Percentiles rank a stretch among this genome's conserved stretches.
Evolutionary conservation across 2,888 invertebrate genomes (phyloP).

Genomic region (Vanessa cardui): DNA sequence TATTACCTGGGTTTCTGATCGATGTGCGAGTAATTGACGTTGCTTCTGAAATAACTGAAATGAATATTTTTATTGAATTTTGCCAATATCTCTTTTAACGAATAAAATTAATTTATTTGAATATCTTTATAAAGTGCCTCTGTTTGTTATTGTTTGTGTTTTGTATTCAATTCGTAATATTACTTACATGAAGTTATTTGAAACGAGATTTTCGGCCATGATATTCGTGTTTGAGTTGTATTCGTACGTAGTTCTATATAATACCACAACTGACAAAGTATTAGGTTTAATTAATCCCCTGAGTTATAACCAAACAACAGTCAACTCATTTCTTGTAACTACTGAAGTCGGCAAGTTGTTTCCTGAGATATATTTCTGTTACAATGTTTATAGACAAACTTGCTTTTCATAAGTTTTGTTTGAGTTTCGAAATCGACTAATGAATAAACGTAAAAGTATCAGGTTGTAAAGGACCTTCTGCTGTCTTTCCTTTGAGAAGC

Average conservation of each 20-base stretch:
- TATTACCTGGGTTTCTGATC: constrained; percentile 3
- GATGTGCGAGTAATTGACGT: constrained; percentile 10
- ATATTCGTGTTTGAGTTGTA: not conserved
- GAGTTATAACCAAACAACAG: not conserved
- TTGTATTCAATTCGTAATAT: constrained; percentile 12
- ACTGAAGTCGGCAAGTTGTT: not conserved
- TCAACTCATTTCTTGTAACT: not conserved
- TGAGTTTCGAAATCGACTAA: no score
- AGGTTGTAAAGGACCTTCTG: no score
- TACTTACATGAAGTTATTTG: not conserved
- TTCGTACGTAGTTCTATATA: not conserved
- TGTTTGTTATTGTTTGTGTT: constrained; percentile 9
- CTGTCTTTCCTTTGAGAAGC: no score
- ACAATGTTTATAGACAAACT: not conserved
- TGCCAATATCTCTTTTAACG: constrained; percentile 11
- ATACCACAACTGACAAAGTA: not conserved
- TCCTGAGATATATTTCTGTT: not conserved
- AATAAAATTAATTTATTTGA: constrained; percentile 18
- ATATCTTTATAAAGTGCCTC: constrained; percentile 11
- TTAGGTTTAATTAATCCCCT: not conserved
- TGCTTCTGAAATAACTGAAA: constrained; percentile 22
- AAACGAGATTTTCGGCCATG: not conserved
- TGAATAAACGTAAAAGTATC: no score
- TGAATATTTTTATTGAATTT: constrained; percentile 22
- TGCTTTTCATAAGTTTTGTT: not conserved